These are phyloP conservation scores for Andricus curvator DNA, from an alignment of 2,888 invertebrate species.

Conservation along the genomic window DNA sequence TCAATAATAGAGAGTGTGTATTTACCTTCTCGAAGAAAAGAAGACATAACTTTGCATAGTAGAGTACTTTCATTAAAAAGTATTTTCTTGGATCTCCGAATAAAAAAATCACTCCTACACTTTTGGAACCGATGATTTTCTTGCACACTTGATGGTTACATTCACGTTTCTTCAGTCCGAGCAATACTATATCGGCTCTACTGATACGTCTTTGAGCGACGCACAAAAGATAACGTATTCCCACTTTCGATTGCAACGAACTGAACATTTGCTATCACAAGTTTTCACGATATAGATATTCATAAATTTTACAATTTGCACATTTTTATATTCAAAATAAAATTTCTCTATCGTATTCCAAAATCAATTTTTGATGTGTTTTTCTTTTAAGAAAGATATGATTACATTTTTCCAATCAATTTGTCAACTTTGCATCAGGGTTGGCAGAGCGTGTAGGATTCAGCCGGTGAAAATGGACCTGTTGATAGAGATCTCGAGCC, in stretches of 20 bases:
- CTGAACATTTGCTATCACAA: not conserved
- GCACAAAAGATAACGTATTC: conserved; percentile 30
- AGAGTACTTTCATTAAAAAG: conserved; percentile 50
- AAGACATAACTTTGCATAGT: conserved; percentile 62
- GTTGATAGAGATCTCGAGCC: not conserved
- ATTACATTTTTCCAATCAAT: conserved; percentile 6
- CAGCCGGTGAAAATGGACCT: conserved; percentile 4
- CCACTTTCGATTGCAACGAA: conserved; percentile 13
- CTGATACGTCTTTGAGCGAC: conserved; percentile 14
- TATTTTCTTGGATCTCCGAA: not conserved
- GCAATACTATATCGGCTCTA: conserved; percentile 4
- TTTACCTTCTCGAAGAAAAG: conserved; percentile 57
- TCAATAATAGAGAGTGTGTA: conserved; percentile 28
- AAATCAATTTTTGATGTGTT: not conserved
- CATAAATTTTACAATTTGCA: not conserved
- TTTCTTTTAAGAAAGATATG: not conserved
- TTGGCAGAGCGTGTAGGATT: not conserved
- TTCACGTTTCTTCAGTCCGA: conserved; percentile 3
- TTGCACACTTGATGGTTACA: conserved; percentile 9
- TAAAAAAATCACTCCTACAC: conserved; percentile 33
- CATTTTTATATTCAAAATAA: not conserved
- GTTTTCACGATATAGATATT: not conserved
- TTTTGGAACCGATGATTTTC: conserved; percentile 35
- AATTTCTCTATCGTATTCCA: not conserved
- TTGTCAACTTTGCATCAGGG: not conserved